Percentiles rank a stretch among this genome's conserved stretches.
These are phyloP conservation scores for Mungos mungo DNA, from an alignment of 2,113 vertebrate species.

Conservation along the genomic window DNA sequence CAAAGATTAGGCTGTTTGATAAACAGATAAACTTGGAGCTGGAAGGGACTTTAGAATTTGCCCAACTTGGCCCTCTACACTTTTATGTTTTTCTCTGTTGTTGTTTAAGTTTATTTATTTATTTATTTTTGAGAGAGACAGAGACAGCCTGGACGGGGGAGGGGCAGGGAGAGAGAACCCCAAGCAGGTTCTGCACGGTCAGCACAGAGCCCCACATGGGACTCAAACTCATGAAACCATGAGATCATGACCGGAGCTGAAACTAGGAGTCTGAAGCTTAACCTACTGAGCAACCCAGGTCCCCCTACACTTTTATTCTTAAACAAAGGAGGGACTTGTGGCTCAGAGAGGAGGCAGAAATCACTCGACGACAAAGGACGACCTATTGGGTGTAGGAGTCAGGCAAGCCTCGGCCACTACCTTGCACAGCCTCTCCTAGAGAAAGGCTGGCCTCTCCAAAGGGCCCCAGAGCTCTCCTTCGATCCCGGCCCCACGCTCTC, in stretches of 20 bases:
- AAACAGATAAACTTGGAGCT: slow-evolving; percentile 72
- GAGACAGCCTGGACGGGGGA: no score
- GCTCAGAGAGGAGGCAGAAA: not conserved
- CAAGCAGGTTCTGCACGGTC: no score
- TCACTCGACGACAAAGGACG: not conserved
- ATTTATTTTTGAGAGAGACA: no score
- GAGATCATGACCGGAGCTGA: no score
- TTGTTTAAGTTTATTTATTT: not conserved
- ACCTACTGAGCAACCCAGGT: no score
- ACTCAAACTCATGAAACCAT: no score
- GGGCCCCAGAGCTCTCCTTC: not conserved
- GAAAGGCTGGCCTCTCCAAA: not conserved
- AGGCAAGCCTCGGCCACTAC: rapidly evolving
- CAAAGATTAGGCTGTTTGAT: slow-evolving; percentile 72
- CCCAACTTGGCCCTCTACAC: not conserved
- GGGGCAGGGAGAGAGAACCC: no score
- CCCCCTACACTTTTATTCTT: no score
- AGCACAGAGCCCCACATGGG: no score
- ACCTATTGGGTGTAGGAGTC: rapidly evolving
- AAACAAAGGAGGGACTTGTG: not conserved
- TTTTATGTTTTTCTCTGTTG: not conserved
- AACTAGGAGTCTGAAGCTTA: no score
- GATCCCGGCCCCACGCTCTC: rapidly evolving
- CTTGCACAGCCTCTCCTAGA: not conserved
- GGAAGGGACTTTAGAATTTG: slow-evolving; percentile 65